Evolutionary conservation across 2,797 vertebrate species (phyloP).

Genomic region (Phyllotis vaccarum): DNA sequence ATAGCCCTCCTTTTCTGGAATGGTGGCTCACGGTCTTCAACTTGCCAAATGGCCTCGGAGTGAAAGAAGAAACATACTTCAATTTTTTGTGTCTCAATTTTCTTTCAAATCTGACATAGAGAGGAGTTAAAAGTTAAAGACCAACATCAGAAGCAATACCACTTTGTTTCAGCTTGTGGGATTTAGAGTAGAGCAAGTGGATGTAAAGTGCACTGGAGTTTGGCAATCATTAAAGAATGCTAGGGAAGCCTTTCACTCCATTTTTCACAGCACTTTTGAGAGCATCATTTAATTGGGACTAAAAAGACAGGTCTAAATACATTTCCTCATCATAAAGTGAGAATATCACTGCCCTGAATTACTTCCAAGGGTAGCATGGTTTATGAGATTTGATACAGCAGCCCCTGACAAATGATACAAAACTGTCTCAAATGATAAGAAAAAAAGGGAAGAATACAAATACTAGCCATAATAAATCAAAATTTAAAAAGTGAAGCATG

Average conservation of each 20-base stretch:
- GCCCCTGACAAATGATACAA: neutral
- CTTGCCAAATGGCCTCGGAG: neutral
- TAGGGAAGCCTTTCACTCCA: neutral
- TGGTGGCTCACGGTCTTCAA: neutral
- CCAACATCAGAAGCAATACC: neutral
- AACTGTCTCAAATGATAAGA: neutral
- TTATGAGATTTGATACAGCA: neutral
- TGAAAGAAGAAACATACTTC: neutral
- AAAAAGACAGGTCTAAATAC: neutral
- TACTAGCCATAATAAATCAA: neutral
- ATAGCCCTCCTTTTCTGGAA: neutral
- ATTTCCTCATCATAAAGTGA: neutral
- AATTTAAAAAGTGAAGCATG: neutral
- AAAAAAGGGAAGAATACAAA: neutral
- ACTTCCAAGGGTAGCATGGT: neutral
- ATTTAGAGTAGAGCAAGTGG: neutral
- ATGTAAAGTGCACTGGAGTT: neutral
- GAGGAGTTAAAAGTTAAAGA: neutral
- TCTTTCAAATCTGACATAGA: neutral
- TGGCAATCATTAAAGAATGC: neutral
- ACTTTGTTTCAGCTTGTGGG: neutral
- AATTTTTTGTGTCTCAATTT: neutral
- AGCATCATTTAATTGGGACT: neutral
- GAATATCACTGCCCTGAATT: neutral
- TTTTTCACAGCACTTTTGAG: neutral